Evolutionary conservation across 1,140 invertebrate genomes (phyloP).

Genomic region (Magallana angulata): DNA sequence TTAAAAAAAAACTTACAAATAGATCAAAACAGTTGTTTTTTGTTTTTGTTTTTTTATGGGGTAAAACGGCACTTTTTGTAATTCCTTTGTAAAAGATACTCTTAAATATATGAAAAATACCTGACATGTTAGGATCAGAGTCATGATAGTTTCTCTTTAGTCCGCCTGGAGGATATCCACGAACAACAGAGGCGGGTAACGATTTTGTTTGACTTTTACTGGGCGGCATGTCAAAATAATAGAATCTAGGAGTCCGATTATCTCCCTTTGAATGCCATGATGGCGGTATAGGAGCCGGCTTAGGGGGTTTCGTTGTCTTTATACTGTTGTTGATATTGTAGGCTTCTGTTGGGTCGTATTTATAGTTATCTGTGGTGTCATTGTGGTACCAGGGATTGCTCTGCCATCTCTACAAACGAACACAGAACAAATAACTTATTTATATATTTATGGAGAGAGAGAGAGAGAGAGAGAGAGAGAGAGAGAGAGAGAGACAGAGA

Average conservation of each 20-base stretch:
- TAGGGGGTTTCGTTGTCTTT: neutral
- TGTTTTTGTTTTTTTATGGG: too few relatives aligned
- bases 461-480: too few relatives aligned
- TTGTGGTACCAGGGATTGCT: neutral
- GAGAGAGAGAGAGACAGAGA: too few relatives aligned
- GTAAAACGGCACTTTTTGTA: too few relatives aligned
- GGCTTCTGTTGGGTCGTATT: neutral
- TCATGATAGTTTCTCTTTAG: neutral
- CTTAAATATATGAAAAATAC: neutral
- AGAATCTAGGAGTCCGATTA: neutral
- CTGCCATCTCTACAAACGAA: neutral
- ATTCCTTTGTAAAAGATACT: too few relatives aligned
- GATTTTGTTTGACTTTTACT: neutral
- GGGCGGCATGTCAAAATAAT: neutral
- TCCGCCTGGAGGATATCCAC: neutral
- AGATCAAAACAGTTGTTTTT: too few relatives aligned
- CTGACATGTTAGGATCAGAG: neutral
- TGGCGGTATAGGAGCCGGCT: neutral
- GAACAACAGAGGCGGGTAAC: neutral
- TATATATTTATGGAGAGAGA: too few relatives aligned
- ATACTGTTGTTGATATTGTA: constrained; percentile 19
- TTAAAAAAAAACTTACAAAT: too few relatives aligned
- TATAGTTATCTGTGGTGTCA: neutral
- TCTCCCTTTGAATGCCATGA: neutral
- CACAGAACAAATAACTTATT: neutral